Percentiles rank a stretch among this genome's conserved stretches.
phyloP scores from a whole-genome alignment of 2,888 invertebrate genomes.

The Rutpela maculata region DNA sequence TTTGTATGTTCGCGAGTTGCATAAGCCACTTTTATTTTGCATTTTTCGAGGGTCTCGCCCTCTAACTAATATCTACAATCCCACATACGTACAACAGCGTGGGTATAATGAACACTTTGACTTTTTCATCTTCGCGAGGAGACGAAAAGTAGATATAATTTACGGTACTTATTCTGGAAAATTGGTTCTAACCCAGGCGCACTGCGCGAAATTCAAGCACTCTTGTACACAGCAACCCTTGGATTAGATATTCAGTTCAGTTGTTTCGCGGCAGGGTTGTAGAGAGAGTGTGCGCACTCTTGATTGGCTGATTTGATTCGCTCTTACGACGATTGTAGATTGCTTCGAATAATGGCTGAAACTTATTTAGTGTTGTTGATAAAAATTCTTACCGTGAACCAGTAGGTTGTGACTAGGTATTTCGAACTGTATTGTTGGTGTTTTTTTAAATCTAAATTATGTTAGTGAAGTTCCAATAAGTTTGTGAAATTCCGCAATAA shows the following conservation, averaged over 20 bases:
- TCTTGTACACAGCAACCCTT: constrained; percentile 33
- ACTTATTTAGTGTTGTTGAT: constrained; percentile 6
- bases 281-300: not conserved
- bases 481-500: not conserved
- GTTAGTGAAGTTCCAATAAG: constrained; percentile 1
- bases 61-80: too few relatives aligned
- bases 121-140: not conserved
- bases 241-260: constrained; percentile 35
- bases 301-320: not conserved
- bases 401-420: not conserved
- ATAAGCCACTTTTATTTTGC: too few relatives aligned
- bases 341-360: not conserved
- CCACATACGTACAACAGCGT: not conserved
- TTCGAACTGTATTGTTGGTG: not conserved
- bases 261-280: constrained; percentile 40
- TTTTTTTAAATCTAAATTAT: not conserved
- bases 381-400: not conserved
- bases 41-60: too few relatives aligned
- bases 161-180: constrained; percentile 37
- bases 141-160: constrained; percentile 33
- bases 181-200: constrained; percentile 38
- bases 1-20: too few relatives aligned
- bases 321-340: not conserved
- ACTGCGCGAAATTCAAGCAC: constrained; percentile 38
- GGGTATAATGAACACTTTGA: constrained; percentile 10